phyloP scores from a whole-genome alignment of 1,140 invertebrate genomes.

The Lepidotrigona ventralis region DNA sequence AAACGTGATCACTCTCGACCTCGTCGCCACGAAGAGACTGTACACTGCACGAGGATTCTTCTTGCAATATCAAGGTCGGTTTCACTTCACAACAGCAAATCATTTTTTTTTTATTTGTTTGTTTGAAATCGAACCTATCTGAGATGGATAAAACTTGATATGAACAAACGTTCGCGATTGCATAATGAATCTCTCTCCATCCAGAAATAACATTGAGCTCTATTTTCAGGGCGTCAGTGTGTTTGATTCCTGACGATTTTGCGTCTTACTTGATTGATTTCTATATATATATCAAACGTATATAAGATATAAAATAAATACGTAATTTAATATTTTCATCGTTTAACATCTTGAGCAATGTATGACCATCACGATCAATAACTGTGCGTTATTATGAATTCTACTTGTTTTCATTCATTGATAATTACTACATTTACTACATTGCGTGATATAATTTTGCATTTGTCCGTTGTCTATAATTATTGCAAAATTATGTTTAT shows the following conservation, averaged over 20 bases:
- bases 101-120: too few relatives aligned
- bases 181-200: constrained; percentile 16
- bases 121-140: background rate
- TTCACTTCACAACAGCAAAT: background rate
- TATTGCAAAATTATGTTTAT: background rate
- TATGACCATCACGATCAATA: too few relatives aligned
- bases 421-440: background rate
- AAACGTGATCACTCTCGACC: constrained; percentile 74
- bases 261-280: background rate
- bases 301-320: too few relatives aligned
- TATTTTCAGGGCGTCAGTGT: background rate
- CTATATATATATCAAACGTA: too few relatives aligned
- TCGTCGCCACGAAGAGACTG: constrained; percentile 69
- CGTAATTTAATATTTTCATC: too few relatives aligned
- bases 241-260: background rate
- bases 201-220: constrained; percentile 33
- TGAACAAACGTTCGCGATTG: background rate
- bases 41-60: constrained; percentile 77
- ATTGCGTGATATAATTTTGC: background rate
- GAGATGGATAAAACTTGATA: constrained; percentile 19
- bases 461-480: too few relatives aligned
- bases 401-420: too few relatives aligned
- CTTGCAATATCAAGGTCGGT: constrained; percentile 76
- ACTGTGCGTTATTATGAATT: too few relatives aligned
- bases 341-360: too few relatives aligned